Base-by-base conservation (phyloP, 2,888 invertebrate species). In the Oscheius sp. region DNA sequence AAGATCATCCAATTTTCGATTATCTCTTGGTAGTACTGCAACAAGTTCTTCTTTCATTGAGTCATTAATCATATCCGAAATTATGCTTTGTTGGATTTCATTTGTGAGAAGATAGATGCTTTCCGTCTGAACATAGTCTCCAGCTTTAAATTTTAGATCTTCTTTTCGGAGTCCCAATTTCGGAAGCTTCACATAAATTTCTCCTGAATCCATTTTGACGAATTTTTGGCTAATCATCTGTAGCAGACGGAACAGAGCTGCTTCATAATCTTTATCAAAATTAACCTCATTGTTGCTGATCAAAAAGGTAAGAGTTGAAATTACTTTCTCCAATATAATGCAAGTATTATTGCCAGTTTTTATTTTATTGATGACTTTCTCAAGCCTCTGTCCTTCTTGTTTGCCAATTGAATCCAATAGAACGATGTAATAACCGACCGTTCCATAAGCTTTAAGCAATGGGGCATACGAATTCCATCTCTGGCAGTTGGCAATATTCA, bases 401-500 rank as follows among this genome's bases (percentile, higher is more conserved):
- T 23, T 2, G 17, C 17, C 20, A 29, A 46, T 17, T 0, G 50
- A 33, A 33, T 65, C 65, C 31, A 65, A 45, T 2, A 65, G 37
- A 2, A 65, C 48, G 10, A 65, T 29, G 2, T 48, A 65, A 23
- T 65, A 65, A 12, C 65, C 65, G 0, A 46, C 65, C n/a, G 48
- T 45, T n/a, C 65, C 65, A 17, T 50, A 65, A 0, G 17, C 27
- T 29, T 29, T 31, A 1, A 48, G 23, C 34, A 65, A 5, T 1
- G 65, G 65, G 5, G 27, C 50, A 37, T 42, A 65, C 20, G 25
- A 29, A 8, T 65, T 46, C 65, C 65, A 65, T 48, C 34, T 65
- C 27, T 65, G 65, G 5, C 65, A 65, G 15, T 50, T 48, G 20
- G 65, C 65, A 5, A 65, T 65, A 33, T 65, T 34, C 5, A 65